Evolutionary conservation across 2,113 vertebrate genomes (phyloP).

Genomic region (Melanotaenia duboulayi): DNA sequence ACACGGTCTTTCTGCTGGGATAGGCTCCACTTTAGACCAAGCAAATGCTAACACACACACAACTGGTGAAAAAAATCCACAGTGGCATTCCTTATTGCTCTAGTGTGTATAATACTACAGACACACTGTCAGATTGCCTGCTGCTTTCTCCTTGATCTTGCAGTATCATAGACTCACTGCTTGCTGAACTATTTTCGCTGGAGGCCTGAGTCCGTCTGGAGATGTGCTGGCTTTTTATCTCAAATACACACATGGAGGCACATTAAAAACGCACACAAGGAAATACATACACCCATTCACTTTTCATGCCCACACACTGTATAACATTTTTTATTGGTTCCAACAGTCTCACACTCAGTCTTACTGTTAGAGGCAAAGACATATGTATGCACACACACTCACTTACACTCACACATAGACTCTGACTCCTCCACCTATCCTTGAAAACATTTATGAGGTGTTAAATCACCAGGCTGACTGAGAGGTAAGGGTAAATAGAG

Average conservation of each 20-base stretch:
- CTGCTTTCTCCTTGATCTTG: constrained; percentile 28
- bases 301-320: constrained; percentile 27
- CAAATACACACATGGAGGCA: constrained; percentile 3
- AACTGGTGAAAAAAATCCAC: background rate
- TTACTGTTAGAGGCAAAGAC: constrained; percentile 11
- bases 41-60: background rate
- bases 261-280: background rate
- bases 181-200: constrained; percentile 49
- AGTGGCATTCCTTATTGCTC: constrained; percentile 8
- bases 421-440: constrained; percentile 29
- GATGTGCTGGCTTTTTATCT: constrained; percentile 41
- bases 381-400: background rate
- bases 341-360: background rate
- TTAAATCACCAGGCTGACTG: constrained; percentile 56
- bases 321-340: constrained; percentile 14
- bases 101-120: constrained; percentile 10
- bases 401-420: background rate
- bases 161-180: constrained; percentile 19
- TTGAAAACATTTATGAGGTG: constrained; percentile 52
- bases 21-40: constrained; percentile 6
- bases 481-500: constrained; percentile 49
- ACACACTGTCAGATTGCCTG: background rate
- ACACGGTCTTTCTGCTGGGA: no score
- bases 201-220: constrained; percentile 46
- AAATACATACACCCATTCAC: constrained; percentile 22